These are phyloP conservation scores for Synergus gifuensis DNA, from an alignment of 2,888 invertebrate genomes.

Conservation along the genomic window DNA sequence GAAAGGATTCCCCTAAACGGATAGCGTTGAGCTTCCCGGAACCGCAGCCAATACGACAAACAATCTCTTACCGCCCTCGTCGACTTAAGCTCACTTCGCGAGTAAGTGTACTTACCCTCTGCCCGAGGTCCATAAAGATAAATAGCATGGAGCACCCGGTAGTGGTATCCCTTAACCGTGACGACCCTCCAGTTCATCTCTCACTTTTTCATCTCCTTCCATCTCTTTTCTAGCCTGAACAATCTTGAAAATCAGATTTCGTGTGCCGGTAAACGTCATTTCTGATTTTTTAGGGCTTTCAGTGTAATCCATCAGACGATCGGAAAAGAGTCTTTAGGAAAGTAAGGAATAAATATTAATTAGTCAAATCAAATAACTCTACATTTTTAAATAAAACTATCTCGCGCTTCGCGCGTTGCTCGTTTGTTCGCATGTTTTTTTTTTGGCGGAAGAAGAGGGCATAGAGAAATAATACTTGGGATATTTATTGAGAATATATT, in stretches of 20 bases:
- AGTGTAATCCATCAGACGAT: background rate
- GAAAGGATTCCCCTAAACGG: conserved; percentile 67
- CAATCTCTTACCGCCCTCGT: conserved; percentile 75
- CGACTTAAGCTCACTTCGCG: conserved; percentile 70
- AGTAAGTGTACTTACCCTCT: conserved; percentile 77
- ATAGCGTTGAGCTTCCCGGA: conserved; percentile 70
- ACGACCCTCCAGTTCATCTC: conserved; percentile 51
- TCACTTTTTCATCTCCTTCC: background rate
- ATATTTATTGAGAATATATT: too few species aligned
- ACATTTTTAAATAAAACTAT: too few species aligned
- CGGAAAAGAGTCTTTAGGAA: background rate
- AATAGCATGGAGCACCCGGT: conserved; percentile 70
- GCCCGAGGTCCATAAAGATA: conserved; percentile 77
- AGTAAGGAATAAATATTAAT: background rate
- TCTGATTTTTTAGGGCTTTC: background rate
- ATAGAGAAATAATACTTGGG: too few species aligned
- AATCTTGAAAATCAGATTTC: conserved; percentile 3
- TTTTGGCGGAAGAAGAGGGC: too few species aligned
- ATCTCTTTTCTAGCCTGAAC: conserved; percentile 2
- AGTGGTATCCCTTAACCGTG: conserved; percentile 48
- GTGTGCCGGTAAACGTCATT: background rate
- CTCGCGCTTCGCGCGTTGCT: too few species aligned
- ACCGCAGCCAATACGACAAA: conserved; percentile 75
- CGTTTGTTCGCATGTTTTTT: too few species aligned
- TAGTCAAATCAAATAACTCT: too few species aligned